Base-by-base conservation (phyloP, 2,113 vertebrate species). In the Pygoscelis antarcticus region DNA sequence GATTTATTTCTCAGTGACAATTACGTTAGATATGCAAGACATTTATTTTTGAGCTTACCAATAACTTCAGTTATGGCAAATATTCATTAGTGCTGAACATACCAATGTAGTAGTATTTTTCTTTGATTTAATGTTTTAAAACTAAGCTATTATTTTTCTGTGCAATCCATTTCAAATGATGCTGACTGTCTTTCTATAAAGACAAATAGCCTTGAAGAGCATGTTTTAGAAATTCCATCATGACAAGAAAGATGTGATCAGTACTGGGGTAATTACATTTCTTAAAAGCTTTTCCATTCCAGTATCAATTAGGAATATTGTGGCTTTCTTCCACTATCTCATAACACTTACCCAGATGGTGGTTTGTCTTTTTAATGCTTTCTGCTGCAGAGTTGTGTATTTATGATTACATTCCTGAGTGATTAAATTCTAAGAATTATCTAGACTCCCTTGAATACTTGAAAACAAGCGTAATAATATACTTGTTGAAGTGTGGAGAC, bases 251-350 rank as follows among this genome's bases (percentile, higher is more conserved):
- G 72, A 94, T 89, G 55, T 94, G 47, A 82, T 89, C 72, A 64
- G 38, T 91, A 60, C 13, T 71, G 21, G 14, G 9, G 8, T 89
- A 94, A 94, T 97, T 94, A 79, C 18, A 54, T 89, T 94, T 89
- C 83, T 93, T 95, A 94, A 96, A 97, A 95, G 94, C 84, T 95
- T 96, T 96, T 94, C 93, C 78, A 76, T 93, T 93, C 55, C 23
- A 6, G 6, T 61, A 60, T 89, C 77, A 95, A 78, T 94, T 89
- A 93, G 38, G 57, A 89, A 84, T 72, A 79, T 30, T 91, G 69
- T 87, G 81, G 57, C 52, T 91, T 95, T 95, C 42, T 95, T 95
- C 38, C 38, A 60, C 87, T 91, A 5, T 79, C 86, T 84, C 74
- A 61, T 79, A 89, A 76, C 74, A 68, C 13, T 92, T 96, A 83